Conservation (phyloP, 2,113 vertebrate species). For the Carassius carassius region DNA sequence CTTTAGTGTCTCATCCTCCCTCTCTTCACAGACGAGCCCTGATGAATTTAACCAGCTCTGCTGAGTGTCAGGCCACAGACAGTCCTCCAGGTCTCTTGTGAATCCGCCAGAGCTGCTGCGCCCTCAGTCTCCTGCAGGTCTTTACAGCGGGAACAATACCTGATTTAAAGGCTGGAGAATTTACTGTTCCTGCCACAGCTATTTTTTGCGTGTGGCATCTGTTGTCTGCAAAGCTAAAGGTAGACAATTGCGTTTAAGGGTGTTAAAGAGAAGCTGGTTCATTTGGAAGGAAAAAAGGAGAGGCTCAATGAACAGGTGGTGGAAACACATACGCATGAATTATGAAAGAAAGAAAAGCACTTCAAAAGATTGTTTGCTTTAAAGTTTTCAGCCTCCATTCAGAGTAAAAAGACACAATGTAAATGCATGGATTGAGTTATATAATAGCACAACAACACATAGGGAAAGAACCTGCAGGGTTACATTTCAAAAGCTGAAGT, state of each 20-base stretch:
- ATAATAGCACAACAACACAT: not conserved
- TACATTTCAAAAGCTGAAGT: no score
- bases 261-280: not conserved
- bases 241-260: not conserved
- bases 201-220: not conserved
- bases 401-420: not conserved
- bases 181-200: slow-evolving; percentile 5
- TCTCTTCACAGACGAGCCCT: not conserved
- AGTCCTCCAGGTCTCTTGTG: slow-evolving; percentile 23
- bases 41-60: not conserved
- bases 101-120: not conserved
- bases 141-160: slow-evolving; percentile 5
- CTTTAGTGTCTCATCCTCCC: slow-evolving; percentile 40
- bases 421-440: not conserved
- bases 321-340: not conserved
- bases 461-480: not conserved
- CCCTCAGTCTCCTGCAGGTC: not conserved
- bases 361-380: slow-evolving; percentile 14
- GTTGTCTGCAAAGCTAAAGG: slow-evolving; percentile 2
- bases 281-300: slow-evolving; percentile 3
- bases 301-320: not conserved
- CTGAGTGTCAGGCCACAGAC: slow-evolving; percentile 29
- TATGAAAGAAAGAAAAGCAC: not conserved
- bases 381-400: not conserved
- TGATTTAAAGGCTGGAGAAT: slow-evolving; percentile 1